Base-by-base conservation (phyloP, 1,140 invertebrate genomes). In the Lamellibrachia luymesi region DNA sequence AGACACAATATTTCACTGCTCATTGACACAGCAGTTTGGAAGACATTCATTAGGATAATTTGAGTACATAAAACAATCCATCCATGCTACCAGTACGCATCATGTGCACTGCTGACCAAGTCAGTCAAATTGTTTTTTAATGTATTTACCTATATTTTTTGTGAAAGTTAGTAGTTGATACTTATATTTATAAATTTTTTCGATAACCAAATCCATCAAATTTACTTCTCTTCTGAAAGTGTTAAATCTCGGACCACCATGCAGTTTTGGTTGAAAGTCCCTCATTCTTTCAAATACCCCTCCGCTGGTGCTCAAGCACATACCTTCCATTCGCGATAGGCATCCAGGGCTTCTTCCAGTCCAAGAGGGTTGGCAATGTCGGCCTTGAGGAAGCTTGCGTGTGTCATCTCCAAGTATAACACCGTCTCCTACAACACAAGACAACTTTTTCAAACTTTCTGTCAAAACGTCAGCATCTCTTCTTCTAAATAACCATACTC, bases 271-370 rank as follows among this genome's bases (percentile, higher is more conserved):
- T 38, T 38, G 38, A 38, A 38, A 38, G 38, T 38, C 38, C 38
- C 38, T 38, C 38, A 38, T 38, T 38, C 38, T 38, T 38, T 38
- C 13, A 22, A 80, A 22, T 80, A 8, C 5, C 6, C 64, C 13
- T 6, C 25, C 64, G 13, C 6, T 80, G 64, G 5, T 80, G 25
- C 13, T 22, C 2, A 80, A 80, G 64, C 7, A 80, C 51, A 2
- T 92, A 94, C 94, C 93, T 94, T 94, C 94, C 94, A 94, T 80
- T 94, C 93, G 52, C 92, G 92, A 64, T 93, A 94, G 0, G 92
- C 93, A 89, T 92, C 92, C 4, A 93, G 91, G 50, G 94, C 90
- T 25, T 94, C 94, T 38, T 93, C 92, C 50, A 94, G 92, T 4
- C 56, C n/a, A 25, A 90, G 92, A 17, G 64, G 90, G 25, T 92